Percentiles rank a stretch among this genome's conserved stretches.
Conservation (phyloP, 2,797 vertebrate species). For the Ctenopoma multispine region DNA sequence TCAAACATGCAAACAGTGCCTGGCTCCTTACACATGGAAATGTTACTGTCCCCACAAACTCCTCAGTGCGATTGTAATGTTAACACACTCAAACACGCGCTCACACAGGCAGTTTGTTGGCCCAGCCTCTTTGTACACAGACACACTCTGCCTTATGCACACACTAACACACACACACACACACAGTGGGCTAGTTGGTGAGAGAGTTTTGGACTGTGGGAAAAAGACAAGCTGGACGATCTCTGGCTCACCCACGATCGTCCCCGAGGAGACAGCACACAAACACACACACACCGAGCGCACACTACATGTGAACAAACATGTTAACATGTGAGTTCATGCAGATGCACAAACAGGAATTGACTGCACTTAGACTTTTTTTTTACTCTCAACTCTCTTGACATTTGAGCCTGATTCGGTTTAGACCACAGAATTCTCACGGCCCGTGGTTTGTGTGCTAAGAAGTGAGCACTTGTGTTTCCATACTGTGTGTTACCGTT, state of each 20-base stretch:
- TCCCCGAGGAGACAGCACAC: conserved; percentile 42
- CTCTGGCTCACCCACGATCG: conserved; percentile 20
- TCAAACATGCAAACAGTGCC: conserved; percentile 20
- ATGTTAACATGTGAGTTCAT: conserved; percentile 21
- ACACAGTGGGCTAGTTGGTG: conserved; percentile 12
- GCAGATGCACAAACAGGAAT: conserved; percentile 34
- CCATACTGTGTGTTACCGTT: background rate
- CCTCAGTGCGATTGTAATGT: conserved; percentile 19
- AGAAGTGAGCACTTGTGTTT: conserved; percentile 1
- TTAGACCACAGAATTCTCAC: conserved; percentile 30
- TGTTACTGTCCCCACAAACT: conserved; percentile 28
- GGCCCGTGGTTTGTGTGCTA: background rate
- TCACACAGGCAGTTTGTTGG: conserved; percentile 13
- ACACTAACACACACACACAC: conserved; percentile 9
- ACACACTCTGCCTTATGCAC: background rate
- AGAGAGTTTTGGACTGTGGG: conserved; percentile 65
- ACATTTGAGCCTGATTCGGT: conserved; percentile 22
- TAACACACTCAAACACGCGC: conserved; percentile 10
- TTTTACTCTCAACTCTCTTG: background rate
- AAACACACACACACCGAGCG: conserved; percentile 16
- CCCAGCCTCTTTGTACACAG: background rate
- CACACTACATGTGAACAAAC: conserved; percentile 44
- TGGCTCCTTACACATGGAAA: conserved; percentile 56
- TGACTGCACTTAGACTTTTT: background rate
- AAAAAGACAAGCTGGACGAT: conserved; percentile 53